Base-by-base conservation (phyloP, 2,888 invertebrate genomes). In the Chaetogeoica ovagalla region DNA sequence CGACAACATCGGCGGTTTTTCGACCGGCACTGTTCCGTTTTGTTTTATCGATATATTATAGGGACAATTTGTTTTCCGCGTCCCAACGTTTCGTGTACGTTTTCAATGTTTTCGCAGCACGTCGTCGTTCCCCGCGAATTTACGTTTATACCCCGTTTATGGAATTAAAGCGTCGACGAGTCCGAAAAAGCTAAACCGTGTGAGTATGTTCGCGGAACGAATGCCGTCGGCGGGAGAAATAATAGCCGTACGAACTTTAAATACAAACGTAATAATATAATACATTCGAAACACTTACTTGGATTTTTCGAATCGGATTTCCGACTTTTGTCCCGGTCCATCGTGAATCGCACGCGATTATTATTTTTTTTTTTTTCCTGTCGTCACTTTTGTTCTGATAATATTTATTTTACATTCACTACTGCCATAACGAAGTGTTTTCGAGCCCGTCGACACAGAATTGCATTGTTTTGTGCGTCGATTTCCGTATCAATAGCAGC, bases 321-420 rank as follows among this genome's bases (percentile, higher is more conserved):
- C 19, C 70, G 59, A 19, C 71, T 55, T 8, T 70, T 79, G 59
- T 70, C 79, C 63, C 9, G 71, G 68, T 79, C 70, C 79, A 79
- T 79, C 66, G 55, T 19, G 19, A 17, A 17, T 30, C 30, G 30
- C 4, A 4, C 30, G 2, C 4, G 1, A 30, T 30, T 37, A n/a
- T 21, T 37, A n/a, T 37, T 17, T 9, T 11, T 55, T n/a, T n/a
- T n/a, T n/a, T n/a, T n/a, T n/a, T n/a, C n/a, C n/a, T n/a, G n/a
- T n/a, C n/a, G n/a, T n/a, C n/a, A n/a, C 15, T 8, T 19, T 19
- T 9, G 59, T 60, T 30, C 43, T 43, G 23, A 48, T 23, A 21
- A 48, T 30, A 6, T 60, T 23, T 19, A 8, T 9, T 74, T 37
- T 21, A 19, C 39, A 23, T 2, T 21, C 9, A 2, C 21, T 39